Conservation (phyloP, 1,140 invertebrate species). For the Prorops nasuta region DNA sequence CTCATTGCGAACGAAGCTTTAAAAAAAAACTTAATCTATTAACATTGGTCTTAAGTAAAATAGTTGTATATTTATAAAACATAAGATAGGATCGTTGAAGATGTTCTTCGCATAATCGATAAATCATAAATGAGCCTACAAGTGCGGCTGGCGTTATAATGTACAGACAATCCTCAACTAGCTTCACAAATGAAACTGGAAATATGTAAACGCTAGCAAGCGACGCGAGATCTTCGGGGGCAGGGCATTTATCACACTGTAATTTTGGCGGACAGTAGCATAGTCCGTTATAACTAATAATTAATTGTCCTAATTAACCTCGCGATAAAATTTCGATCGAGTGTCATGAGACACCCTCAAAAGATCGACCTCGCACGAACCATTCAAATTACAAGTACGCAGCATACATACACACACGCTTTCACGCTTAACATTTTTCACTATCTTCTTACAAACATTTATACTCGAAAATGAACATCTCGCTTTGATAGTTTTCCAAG, state of each 20-base stretch:
- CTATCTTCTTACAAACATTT: too few species aligned
- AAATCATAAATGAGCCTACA: slow-evolving; percentile 27
- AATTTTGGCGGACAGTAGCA: slow-evolving; percentile 17
- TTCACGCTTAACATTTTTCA: too few species aligned
- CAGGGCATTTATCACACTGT: slow-evolving; percentile 18
- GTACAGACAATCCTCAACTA: slow-evolving; percentile 20
- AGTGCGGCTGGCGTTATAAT: slow-evolving; percentile 28
- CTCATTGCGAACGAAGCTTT: slow-evolving; percentile 6
- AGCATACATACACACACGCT: too few species aligned
- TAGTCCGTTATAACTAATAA: too few species aligned
- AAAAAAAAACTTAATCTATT: slow-evolving; percentile 1
- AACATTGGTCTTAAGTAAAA: slow-evolving; percentile 6
- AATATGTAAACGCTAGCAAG: slow-evolving; percentile 20
- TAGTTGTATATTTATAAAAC: slow-evolving; percentile 5
- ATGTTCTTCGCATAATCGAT: slow-evolving; percentile 12
- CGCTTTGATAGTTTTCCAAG: too few species aligned
- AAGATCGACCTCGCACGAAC: too few species aligned
- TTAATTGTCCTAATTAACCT: too few species aligned
- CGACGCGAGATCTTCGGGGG: slow-evolving; percentile 20
- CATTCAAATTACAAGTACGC: too few species aligned
- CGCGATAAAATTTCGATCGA: too few species aligned
- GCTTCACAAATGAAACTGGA: slow-evolving; percentile 22
- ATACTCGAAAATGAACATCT: too few species aligned
- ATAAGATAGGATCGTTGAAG: slow-evolving; percentile 16
- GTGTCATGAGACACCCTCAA: too few species aligned